Evolutionary conservation across 2,888 invertebrate species (phyloP).

Genomic region (Disparrhopalites patrizii): DNA sequence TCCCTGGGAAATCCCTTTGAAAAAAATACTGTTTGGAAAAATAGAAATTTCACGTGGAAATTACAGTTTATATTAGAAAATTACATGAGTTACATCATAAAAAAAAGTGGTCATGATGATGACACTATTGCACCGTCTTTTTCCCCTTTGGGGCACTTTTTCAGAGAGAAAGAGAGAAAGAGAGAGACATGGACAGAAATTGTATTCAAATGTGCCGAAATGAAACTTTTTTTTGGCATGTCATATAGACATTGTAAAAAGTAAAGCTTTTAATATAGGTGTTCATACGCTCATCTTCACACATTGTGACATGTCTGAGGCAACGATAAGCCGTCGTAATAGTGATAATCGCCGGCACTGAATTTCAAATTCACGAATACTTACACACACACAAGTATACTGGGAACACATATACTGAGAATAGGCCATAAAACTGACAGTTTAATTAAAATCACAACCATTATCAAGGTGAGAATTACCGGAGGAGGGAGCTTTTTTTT

Average conservation of each 20-base stretch:
- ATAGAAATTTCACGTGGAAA: background rate
- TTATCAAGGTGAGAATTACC: conserved; percentile 13
- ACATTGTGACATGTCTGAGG: background rate
- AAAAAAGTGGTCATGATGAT: background rate
- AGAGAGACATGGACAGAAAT: too few species aligned
- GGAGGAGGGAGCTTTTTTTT: background rate
- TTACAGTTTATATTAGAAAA: conserved; percentile 4
- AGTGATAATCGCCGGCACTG: too few species aligned
- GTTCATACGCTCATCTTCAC: background rate
- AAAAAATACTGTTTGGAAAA: background rate
- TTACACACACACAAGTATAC: too few species aligned
- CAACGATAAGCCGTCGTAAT: background rate
- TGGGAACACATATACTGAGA: too few species aligned
- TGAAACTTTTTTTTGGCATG: background rate
- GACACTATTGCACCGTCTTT: too few species aligned
- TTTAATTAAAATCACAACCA: conserved; percentile 24
- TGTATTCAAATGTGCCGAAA: too few species aligned
- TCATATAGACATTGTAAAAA: background rate
- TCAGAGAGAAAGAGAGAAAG: too few species aligned
- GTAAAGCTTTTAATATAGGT: background rate
- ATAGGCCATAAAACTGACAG: conserved; percentile 22
- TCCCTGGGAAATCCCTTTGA: too few species aligned
- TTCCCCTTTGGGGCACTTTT: too few species aligned
- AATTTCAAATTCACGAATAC: background rate
- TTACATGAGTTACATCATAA: background rate